phyloP scores from a whole-genome alignment of 2,888 invertebrate genomes.

The Masnerella sp. region DNA sequence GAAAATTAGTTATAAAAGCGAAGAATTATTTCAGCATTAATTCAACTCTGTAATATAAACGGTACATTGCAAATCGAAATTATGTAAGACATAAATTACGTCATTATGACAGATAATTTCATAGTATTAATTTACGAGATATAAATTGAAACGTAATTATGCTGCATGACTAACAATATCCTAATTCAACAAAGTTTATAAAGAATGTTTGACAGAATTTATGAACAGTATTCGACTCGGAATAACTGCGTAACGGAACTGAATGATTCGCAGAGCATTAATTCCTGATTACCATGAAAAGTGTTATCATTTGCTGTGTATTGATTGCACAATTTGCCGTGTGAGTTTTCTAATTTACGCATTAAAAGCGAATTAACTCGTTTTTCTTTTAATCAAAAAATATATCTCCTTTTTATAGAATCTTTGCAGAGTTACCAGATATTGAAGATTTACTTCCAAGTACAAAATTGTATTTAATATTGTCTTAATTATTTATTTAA shows the following conservation, averaged over 20 bases:
- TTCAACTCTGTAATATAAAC: no score
- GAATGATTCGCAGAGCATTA: background rate
- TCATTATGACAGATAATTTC: constrained; percentile 8
- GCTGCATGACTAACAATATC: constrained; percentile 9
- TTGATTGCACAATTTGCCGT: background rate
- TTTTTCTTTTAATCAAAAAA: no score
- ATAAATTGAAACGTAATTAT: constrained; percentile 15
- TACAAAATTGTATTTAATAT: no score
- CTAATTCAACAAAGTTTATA: constrained; percentile 2
- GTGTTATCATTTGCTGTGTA: background rate
- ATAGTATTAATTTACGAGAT: constrained; percentile 7
- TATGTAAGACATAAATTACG: constrained; percentile 10
- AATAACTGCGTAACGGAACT: background rate
- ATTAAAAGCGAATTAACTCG: no score
- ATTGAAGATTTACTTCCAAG: no score
- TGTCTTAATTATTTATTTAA: no score
- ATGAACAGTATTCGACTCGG: constrained; percentile 1
- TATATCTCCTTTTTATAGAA: no score
- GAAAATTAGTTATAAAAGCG: no score
- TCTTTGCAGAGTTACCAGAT: no score
- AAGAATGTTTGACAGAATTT: constrained; percentile 11
- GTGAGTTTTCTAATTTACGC: background rate
- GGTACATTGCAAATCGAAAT: background rate
- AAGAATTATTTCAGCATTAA: background rate
- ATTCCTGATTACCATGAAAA: background rate